A percentile compares a stretch with the other conserved stretches of the same genome.
Evolutionary conservation across 1,140 invertebrate species (phyloP).

Genomic region (Drosophila sulfurigaster): DNA sequence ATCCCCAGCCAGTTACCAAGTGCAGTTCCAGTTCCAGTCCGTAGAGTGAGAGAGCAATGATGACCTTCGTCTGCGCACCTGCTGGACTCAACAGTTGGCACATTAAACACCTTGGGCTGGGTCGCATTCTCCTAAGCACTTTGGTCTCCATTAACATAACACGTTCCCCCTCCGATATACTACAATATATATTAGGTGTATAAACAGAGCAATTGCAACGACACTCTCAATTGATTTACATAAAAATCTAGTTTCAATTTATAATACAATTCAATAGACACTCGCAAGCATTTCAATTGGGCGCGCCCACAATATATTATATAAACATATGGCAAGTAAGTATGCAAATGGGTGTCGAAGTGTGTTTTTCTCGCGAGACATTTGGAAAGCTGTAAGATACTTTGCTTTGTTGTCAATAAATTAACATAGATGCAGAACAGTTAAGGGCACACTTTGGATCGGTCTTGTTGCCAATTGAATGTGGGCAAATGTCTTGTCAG

Average conservation of each 20-base stretch:
- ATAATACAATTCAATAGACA: slow-evolving; percentile 12
- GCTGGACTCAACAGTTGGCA: slow-evolving; percentile 40
- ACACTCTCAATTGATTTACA: slow-evolving; percentile 65
- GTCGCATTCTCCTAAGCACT: slow-evolving; percentile 47
- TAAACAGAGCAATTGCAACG: slow-evolving; percentile 49
- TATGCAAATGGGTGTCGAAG: not conserved
- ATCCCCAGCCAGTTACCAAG: slow-evolving; percentile 31
- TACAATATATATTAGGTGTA: not conserved
- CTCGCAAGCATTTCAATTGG: not conserved
- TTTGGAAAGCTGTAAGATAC: slow-evolving; percentile 26
- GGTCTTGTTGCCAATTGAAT: not conserved
- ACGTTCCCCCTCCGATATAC: slow-evolving; percentile 27
- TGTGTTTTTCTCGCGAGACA: not conserved
- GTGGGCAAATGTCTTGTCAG: not conserved
- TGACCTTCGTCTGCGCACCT: slow-evolving; percentile 67
- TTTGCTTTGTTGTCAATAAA: slow-evolving; percentile 20
- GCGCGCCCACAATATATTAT: slow-evolving; percentile 21
- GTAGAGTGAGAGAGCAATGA: slow-evolving; percentile 2
- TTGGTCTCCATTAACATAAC: slow-evolving; percentile 67
- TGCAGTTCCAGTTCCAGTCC: slow-evolving; percentile 28
- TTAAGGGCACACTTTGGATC: slow-evolving; percentile 1
- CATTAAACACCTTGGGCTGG: slow-evolving; percentile 57
- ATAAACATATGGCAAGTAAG: slow-evolving; percentile 16
- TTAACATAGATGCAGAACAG: not conserved
- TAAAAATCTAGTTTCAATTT: slow-evolving; percentile 61